Evolutionary conservation across 2,113 vertebrate genomes (phyloP).

Genomic region (Prunella fulvescens): DNA sequence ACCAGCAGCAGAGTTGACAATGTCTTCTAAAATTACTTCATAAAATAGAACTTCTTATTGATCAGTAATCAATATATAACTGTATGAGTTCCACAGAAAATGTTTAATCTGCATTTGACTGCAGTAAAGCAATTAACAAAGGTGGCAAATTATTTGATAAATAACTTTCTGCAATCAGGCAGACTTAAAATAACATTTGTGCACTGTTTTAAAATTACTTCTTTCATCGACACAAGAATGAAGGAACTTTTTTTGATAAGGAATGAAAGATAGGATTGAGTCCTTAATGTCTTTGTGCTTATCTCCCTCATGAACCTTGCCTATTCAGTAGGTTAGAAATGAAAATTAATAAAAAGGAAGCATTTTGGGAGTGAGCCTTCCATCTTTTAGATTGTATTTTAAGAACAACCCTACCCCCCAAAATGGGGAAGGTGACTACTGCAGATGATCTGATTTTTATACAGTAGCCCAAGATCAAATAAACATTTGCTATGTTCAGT

Average conservation of each 20-base stretch:
- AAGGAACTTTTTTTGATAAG: background rate
- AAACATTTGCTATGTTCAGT: background rate
- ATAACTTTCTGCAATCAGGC: background rate
- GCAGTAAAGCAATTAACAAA: background rate
- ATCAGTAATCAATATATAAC: background rate
- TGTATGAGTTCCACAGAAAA: background rate
- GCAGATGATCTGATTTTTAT: background rate
- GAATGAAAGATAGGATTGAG: background rate
- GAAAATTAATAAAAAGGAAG: background rate
- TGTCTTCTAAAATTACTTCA: background rate
- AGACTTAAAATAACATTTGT: background rate
- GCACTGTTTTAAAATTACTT: background rate
- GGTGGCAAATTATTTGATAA: background rate
- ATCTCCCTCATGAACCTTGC: background rate
- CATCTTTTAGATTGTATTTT: background rate
- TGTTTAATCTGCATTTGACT: background rate
- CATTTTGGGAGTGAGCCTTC: background rate
- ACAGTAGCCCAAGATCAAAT: background rate
- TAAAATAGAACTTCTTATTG: background rate
- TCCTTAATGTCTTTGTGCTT: background rate
- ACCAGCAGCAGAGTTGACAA: background rate
- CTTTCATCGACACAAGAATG: background rate
- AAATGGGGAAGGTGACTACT: background rate
- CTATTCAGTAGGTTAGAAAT: background rate
- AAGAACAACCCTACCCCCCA: rapidly evolving